Evolutionary conservation across 2,888 invertebrate genomes (phyloP), one percentile per base, ranked within the genome.

Genomic region (Sussaba pulchella): DNA sequence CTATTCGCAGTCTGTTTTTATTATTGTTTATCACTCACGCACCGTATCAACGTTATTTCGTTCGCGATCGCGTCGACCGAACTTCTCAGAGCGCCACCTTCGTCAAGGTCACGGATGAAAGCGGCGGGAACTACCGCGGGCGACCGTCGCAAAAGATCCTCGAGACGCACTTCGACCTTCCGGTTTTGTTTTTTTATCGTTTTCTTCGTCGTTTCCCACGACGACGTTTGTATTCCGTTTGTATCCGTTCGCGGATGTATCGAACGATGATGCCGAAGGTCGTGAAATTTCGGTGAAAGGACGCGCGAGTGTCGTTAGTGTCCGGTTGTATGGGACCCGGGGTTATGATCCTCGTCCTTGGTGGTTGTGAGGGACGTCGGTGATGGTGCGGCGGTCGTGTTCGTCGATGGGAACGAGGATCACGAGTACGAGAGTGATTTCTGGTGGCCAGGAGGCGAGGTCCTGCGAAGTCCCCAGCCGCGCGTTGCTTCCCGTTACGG

Each of bases 401-500:
- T 69, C 66, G 73, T 74, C 52, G 77, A 66, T 64, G 66, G 31
- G 36, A 70, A 74, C 73, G 63, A 77, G 69, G 73, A 73, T 12
- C 43, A 72, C 63, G 83, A 76, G 64, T 31, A 72, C 26, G 54
- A 72, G 74, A 79, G 72, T 78, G 71, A 78, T 82, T 77, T 77
- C 77, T 64, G 71, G 69, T 77, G 69, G 79, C 66, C 71, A 81
- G 81, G 83, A 81, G 78, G 80, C 77, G 76, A 80, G 78, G 82
- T 81, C 81, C 78, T 81, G 76, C 88, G 85, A 90, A 88, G 91
- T 92, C 92, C 92, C 92, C 85, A 91, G 92, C 88, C 91, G 91
- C 92, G 90, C 92, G 92, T 92, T 92, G 91, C 89, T 92, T 92
- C 91, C 91, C 91, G 92, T 92, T 92, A 92, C 92, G 91, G 90